Conservation (phyloP, 2,113 vertebrate species). For the Coracopsis vasa region DNA sequence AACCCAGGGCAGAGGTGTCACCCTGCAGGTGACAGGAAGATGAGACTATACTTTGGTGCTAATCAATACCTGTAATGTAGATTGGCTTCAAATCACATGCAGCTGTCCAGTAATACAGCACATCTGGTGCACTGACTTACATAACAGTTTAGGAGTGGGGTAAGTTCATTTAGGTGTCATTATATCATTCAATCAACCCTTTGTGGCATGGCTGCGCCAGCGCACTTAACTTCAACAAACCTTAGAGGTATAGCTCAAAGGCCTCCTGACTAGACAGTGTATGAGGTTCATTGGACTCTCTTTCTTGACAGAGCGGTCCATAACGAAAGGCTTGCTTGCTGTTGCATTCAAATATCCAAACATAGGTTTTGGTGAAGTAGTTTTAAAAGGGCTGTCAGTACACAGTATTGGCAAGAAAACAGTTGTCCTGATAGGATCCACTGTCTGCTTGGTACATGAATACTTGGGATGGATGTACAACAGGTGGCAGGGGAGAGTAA, state of each 20-base stretch:
- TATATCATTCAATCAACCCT: fast-evolving
- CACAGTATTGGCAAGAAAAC: not conserved
- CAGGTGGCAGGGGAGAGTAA: not conserved
- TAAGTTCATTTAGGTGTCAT: not conserved
- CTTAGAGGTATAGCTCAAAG: not conserved
- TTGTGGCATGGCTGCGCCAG: not conserved
- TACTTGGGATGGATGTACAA: not conserved
- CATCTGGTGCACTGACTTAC: not conserved
- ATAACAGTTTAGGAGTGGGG: not conserved
- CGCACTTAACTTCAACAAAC: not conserved
- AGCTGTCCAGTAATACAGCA: not conserved
- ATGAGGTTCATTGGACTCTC: not conserved
- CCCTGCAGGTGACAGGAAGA: not conserved
- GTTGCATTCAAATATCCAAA: not conserved
- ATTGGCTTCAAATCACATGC: not conserved
- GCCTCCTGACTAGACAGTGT: fast-evolving
- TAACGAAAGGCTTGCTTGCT: not conserved
- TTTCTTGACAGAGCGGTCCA: fast-evolving
- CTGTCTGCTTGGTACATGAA: not conserved
- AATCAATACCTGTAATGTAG: not conserved
- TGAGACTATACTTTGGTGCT: not conserved
- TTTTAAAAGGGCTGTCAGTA: not conserved
- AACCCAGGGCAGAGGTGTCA: not conserved
- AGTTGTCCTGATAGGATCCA: not conserved
- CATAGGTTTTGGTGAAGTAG: not conserved